Conservation (phyloP, 2,888 invertebrate species). For the Chloroclysta siterata region DNA sequence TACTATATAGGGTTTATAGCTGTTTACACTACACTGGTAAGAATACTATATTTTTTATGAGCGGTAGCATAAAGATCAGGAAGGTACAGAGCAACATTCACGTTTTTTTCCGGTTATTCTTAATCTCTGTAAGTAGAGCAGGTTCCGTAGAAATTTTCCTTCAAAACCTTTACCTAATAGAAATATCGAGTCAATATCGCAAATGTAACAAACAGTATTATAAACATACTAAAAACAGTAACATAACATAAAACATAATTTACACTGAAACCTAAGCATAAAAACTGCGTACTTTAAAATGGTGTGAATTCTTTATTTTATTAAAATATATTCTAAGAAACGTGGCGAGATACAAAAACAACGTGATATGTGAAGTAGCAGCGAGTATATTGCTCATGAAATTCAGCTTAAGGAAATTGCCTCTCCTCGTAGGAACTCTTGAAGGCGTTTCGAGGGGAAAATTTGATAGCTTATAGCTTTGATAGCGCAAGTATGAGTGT, state of each 20-base stretch:
- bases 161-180: too few species aligned
- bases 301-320: background rate
- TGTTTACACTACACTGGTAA: too few species aligned
- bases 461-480: conserved; percentile 78
- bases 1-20: too few species aligned
- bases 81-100: too few species aligned
- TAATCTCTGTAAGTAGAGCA: too few species aligned
- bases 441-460: conserved; percentile 69
- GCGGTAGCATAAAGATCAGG: too few species aligned
- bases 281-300: background rate
- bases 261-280: background rate
- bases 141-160: too few species aligned
- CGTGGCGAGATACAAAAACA: conserved; percentile 56
- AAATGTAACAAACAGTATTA: background rate
- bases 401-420: conserved; percentile 82
- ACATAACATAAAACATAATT: background rate
- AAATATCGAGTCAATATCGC: too few species aligned
- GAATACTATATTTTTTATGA: too few species aligned
- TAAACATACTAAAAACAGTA: too few species aligned
- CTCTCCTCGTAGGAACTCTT: conserved; percentile 68
- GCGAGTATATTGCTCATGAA: conserved; percentile 75
- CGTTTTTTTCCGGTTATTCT: too few species aligned
- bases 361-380: conserved; percentile 67
- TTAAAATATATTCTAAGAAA: conserved; percentile 53
- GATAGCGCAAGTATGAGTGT: conserved; percentile 61